Evolutionary conservation across 1,140 invertebrate genomes (phyloP), one percentile per base, ranked within the genome.

Genomic region (Proctacanthus coquilletti): DNA sequence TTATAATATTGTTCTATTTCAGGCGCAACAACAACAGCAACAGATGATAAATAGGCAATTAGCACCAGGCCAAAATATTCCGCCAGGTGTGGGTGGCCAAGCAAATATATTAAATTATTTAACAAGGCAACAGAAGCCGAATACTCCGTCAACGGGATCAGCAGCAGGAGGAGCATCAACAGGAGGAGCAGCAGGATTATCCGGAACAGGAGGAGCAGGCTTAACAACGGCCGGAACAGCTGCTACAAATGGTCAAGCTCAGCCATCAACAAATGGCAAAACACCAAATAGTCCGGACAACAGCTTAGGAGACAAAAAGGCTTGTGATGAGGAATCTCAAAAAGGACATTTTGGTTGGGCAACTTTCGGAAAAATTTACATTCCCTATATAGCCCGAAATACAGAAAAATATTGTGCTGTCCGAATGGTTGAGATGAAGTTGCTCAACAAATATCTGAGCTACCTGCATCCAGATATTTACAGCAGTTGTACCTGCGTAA

Each of bases 291-390:
- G 38, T n/a, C 3, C 13, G 30, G 17, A 23, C 20, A 35, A 35
- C 15, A 18, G 20, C 14, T 13, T 29, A 34, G 37, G 43, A 21
- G 21, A 64, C 33, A 65, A 63, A 51, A 54, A 39, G 46, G 66
- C 57, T 46, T 70, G 57, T 3, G 85, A 89, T 56, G 79, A 83
- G 43, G 77, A 84, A 33, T 86, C 81, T 45, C 71, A 74, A 52
- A 76, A 80, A 52, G 86, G 87, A 17, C 72, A 80, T 48, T 94
- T 93, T 61, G 86, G 85, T 19, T 94, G 89, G 89, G 75, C 75
- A 18, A 79, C 75, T 38, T 72, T 92, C 33, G 86, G 84, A 30
- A 82, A 82, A 47, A 74, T 74, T 41, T 77, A 82, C 57, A 80
- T 95, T 51, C 91, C 91, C 2, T 91, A 82, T 49, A 84, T 96